Evolutionary conservation across 2,797 vertebrate species (phyloP).

Genomic region (Pyrocephalus nanus): DNA sequence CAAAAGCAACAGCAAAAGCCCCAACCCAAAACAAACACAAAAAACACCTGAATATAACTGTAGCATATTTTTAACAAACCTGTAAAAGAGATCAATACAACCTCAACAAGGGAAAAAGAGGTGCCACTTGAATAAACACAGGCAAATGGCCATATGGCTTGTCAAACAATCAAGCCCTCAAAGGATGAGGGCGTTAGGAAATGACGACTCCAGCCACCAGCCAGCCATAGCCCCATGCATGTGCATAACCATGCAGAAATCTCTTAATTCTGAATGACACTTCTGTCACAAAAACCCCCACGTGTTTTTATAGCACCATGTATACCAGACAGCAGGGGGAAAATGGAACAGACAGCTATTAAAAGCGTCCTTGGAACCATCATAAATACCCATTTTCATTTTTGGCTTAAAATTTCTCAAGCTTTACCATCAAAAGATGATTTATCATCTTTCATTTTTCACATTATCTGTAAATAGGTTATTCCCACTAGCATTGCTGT

Average conservation of each 20-base stretch:
- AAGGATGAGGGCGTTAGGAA: neutral
- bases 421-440: slow-evolving; percentile 14
- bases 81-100: neutral
- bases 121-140: neutral
- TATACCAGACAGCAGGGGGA: neutral
- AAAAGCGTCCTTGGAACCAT: slow-evolving; percentile 30
- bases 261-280: slow-evolving; percentile 17
- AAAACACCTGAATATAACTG: neutral
- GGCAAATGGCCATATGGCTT: neutral
- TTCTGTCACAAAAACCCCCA: neutral
- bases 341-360: slow-evolving; percentile 31
- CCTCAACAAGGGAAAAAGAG: neutral
- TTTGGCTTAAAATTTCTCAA: slow-evolving; percentile 26
- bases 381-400: slow-evolving; percentile 37
- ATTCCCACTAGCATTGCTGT: slow-evolving; percentile 4
- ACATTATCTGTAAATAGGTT: slow-evolving; percentile 48
- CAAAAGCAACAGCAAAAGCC: too few relatives aligned
- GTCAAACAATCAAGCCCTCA: neutral
- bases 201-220: neutral
- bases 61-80: neutral
- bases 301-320: neutral
- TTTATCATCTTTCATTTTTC: slow-evolving; percentile 48
- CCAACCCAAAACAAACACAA: too few relatives aligned
- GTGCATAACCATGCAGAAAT: neutral
- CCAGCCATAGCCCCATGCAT: neutral